Evolutionary conservation across 1,140 invertebrate species (phyloP), one percentile per base, ranked within the genome.

Genomic region (Drosophila navojoa): DNA sequence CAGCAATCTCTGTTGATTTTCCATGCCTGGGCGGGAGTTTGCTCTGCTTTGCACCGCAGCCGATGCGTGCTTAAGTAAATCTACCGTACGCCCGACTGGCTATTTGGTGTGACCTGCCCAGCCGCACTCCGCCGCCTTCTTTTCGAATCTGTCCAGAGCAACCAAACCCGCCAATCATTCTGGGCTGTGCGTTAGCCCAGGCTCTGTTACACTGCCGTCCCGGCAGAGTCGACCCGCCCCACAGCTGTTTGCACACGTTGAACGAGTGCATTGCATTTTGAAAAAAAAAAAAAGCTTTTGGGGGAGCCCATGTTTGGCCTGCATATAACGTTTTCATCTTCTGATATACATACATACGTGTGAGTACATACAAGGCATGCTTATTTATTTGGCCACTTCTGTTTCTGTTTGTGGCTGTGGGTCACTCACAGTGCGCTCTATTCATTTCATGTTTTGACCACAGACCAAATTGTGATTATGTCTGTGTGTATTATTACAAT

Each of bases 61-160:
- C 62, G 74, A 77, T 71, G 77, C 70, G 67, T 74, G 70, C 70
- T 50, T 75, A 81, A 85, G 77, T 86, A 77, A 85, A 85, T 77
- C 61, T 54, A 62, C 42, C 47, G 35, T 47, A 64, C 59, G 58
- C 70, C 59, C 59, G 47, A 73, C 49, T 59, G 72, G 19, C n/a
- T 67, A 57, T 59, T 38, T 62, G 63, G 38, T 66, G 44, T 57
- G 42, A 45, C 35, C 53, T 27, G 15, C 15, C 27, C 15, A n/a
- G 27, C 42, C 22, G 3, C 38, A 50, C 49, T 13, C 3, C 25
- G 29, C 27, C 22, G 47, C n/a, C 22, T 47, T 4, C 16, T 19
- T 44, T 3, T 32, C 32, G 9, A 32, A 9, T 32, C 5, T 32
- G 6, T 9, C 9, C 32, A 32, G 32, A 10, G 32, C 32, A 32